A percentile compares a stretch with the other conserved stretches of the same genome.
These are phyloP conservation scores for Acanthisitta chloris DNA, from an alignment of 2,113 vertebrate genomes.

Conservation along the genomic window DNA sequence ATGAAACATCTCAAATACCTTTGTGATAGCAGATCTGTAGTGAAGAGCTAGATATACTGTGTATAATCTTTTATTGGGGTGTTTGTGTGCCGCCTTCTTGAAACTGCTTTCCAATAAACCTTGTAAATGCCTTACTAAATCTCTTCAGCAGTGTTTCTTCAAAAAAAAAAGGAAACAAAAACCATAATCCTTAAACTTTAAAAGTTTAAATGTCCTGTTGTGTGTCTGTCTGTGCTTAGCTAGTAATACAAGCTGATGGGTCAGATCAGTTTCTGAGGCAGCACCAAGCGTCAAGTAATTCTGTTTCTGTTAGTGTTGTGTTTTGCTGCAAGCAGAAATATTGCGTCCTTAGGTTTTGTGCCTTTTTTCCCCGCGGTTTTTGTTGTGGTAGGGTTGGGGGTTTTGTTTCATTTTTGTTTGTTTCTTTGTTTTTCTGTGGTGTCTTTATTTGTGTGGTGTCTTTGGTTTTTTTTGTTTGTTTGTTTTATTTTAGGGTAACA, in stretches of 20 bases:
- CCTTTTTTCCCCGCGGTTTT: background rate
- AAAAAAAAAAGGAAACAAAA: background rate
- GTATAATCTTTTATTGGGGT: background rate
- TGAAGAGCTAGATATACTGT: background rate
- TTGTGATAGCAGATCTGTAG: background rate
- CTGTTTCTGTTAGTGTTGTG: background rate
- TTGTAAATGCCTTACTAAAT: background rate
- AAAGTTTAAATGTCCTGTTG: background rate
- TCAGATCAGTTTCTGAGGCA: background rate
- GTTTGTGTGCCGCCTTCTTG: background rate
- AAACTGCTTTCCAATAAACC: background rate
- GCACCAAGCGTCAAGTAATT: background rate
- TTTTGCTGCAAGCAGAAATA: background rate
- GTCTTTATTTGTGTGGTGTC: too few relatives aligned
- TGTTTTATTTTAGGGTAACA: background rate
- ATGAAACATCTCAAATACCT: background rate
- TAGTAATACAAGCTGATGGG: background rate
- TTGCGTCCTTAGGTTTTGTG: background rate
- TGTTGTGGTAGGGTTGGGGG: too few relatives aligned
- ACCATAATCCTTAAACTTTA: background rate
- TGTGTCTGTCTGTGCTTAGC: background rate
- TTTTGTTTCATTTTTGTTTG: too few relatives aligned
- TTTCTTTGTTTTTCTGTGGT: background rate
- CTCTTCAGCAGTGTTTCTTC: background rate
- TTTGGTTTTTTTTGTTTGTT: too few relatives aligned